phyloP scores from a whole-genome alignment of 1,140 invertebrate species.

The Aphelinus atriplicis region DNA sequence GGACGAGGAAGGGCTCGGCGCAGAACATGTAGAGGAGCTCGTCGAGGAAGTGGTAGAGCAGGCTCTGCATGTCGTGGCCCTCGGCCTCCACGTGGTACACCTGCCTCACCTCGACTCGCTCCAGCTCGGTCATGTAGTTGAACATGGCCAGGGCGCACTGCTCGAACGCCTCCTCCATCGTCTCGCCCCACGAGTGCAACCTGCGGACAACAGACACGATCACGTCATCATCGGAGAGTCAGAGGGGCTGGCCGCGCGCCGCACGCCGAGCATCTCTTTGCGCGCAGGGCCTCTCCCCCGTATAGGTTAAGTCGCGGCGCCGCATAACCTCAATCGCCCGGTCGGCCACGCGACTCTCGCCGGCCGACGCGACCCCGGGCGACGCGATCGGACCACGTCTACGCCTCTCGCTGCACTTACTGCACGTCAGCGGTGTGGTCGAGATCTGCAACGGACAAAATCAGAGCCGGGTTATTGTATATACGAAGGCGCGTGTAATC shows the following conservation, averaged over 20 bases:
- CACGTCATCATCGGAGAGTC: background rate
- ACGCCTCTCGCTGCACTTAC: constrained; percentile 72
- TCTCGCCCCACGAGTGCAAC: constrained; percentile 92
- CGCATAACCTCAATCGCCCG: constrained; percentile 14
- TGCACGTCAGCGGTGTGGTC: constrained; percentile 98
- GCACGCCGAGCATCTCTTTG: constrained; percentile 3
- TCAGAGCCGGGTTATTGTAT: background rate
- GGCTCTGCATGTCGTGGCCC: constrained; percentile 86
- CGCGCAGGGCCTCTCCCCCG: background rate
- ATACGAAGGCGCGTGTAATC: too few relatives aligned
- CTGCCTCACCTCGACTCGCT: constrained; percentile 83
- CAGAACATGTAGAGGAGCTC: constrained; percentile 94
- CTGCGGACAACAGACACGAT: constrained; percentile 63
- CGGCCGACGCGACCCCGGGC: too few relatives aligned
- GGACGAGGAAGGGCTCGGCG: constrained; percentile 86
- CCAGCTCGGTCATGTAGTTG: constrained; percentile 95
- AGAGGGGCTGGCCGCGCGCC: background rate
- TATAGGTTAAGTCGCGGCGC: too few relatives aligned
- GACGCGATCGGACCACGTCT: background rate
- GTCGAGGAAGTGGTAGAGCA: constrained; percentile 94
- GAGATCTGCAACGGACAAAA: constrained; percentile 79
- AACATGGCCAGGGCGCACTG: constrained; percentile 96
- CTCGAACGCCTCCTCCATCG: constrained; percentile 90
- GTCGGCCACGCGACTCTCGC: too few relatives aligned
- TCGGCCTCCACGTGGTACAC: constrained; percentile 85